A percentile compares a stretch with the other conserved stretches of the same genome.
phyloP scores from a whole-genome alignment of 2,888 invertebrate genomes.

The Nomada flava region DNA sequence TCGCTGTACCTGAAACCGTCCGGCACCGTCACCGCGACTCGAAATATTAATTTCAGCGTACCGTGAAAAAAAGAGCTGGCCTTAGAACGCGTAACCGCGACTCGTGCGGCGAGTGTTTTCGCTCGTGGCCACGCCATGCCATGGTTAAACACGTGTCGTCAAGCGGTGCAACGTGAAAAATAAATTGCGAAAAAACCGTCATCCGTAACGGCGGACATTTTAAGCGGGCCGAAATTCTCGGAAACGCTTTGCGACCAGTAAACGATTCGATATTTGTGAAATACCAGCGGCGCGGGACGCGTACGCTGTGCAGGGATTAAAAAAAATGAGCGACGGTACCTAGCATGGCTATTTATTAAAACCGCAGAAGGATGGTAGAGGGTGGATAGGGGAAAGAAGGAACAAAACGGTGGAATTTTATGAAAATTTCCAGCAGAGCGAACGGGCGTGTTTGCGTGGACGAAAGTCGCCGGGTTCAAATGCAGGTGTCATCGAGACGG shows the following conservation, averaged over 20 bases:
- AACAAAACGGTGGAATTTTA: constrained; percentile 38
- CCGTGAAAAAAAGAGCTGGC: background rate
- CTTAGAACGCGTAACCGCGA: constrained; percentile 29
- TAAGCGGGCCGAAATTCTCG: constrained; percentile 56
- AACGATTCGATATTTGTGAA: constrained; percentile 69
- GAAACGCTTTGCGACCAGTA: constrained; percentile 65
- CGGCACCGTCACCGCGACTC: background rate
- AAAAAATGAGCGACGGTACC: constrained; percentile 44
- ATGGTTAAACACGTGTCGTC: constrained; percentile 38
- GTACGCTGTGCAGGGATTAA: constrained; percentile 26
- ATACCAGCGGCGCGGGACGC: constrained; percentile 62
- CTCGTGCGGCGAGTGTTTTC: background rate
- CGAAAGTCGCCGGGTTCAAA: background rate
- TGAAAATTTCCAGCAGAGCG: constrained; percentile 50
- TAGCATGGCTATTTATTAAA: constrained; percentile 51
- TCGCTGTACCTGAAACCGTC: background rate
- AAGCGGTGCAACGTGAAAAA: constrained; percentile 40
- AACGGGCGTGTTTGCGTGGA: constrained; percentile 19
- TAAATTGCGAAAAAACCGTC: constrained; percentile 61
- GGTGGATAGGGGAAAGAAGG: background rate
- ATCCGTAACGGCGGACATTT: constrained; percentile 33
- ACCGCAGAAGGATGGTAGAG: constrained; percentile 5
- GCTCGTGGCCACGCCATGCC: constrained; percentile 5
- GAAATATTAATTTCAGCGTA: constrained; percentile 13
- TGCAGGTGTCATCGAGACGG: constrained; percentile 16